Conservation (phyloP, 1,140 invertebrate genomes). For the Drosophila ambigua region DNA sequence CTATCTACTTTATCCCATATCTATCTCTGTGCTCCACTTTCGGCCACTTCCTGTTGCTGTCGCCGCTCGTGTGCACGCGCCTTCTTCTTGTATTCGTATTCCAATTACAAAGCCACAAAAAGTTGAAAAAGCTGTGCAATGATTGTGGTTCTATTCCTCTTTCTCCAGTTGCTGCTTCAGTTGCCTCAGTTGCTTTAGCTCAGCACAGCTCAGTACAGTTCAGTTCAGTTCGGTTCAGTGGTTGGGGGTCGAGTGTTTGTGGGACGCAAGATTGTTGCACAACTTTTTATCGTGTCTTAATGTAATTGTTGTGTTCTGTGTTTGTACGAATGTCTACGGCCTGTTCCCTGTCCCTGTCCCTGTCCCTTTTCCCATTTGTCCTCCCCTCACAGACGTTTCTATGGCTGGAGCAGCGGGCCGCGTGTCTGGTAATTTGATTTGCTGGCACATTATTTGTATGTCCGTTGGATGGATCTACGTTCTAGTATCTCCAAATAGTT, state of each 20-base stretch:
- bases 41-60: constrained; percentile 74
- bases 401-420: constrained; percentile 18
- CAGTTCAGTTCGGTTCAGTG: constrained; percentile 26
- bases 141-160: constrained; percentile 54
- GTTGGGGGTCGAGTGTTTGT: constrained; percentile 16
- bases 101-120: constrained; percentile 83
- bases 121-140: constrained; percentile 81
- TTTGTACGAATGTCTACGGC: constrained; percentile 26
- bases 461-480: constrained; percentile 48
- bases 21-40: constrained; percentile 29
- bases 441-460: constrained; percentile 79
- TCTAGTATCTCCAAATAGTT: constrained; percentile 64
- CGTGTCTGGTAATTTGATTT: constrained; percentile 78
- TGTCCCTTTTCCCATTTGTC: background rate
- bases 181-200: background rate
- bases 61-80: constrained; percentile 54
- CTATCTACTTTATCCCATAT: background rate
- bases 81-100: constrained; percentile 57
- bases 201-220: constrained; percentile 16
- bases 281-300: constrained; percentile 82
- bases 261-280: constrained; percentile 69
- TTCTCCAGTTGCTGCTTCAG: background rate
- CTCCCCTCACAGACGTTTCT: constrained; percentile 10
- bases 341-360: background rate
- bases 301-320: constrained; percentile 80